Conservation (phyloP, 1,140 invertebrate species). For the Drosophila pruinosa region DNA sequence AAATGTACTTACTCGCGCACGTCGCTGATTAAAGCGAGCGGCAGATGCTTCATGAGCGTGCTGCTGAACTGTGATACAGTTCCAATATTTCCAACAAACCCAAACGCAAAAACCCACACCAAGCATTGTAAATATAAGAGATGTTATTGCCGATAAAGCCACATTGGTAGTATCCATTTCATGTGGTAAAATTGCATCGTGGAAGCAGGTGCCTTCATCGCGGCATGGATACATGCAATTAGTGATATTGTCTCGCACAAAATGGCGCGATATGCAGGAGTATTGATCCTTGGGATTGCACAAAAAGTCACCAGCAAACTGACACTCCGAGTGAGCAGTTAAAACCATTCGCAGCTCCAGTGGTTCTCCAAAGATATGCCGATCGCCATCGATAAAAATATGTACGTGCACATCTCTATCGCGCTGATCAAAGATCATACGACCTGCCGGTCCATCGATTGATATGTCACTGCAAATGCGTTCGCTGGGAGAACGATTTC, state of each 20-base stretch:
- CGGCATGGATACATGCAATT: conserved; percentile 78
- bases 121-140: conserved; percentile 80
- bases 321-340: conserved; percentile 72
- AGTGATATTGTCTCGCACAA: conserved; percentile 75
- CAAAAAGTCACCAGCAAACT: conserved; percentile 64
- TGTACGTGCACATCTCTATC: conserved; percentile 68
- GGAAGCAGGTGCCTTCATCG: conserved; percentile 71
- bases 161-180: conserved; percentile 75
- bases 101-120: conserved; percentile 80
- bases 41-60: conserved; percentile 74
- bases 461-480: conserved; percentile 70
- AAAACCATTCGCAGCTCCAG: conserved; percentile 75
- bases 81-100: conserved; percentile 82
- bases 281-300: conserved; percentile 72
- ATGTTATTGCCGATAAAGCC: conserved; percentile 77
- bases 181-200: conserved; percentile 55
- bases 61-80: conserved; percentile 79
- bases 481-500: conserved; percentile 71
- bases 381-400: conserved; percentile 64
- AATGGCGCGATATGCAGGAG: conserved; percentile 75
- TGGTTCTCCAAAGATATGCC: conserved; percentile 62
- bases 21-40: conserved; percentile 62
- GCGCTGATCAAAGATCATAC: conserved; percentile 69
- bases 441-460: conserved; percentile 59
- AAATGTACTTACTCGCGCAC: conserved; percentile 46